A percentile compares a stretch with the other conserved stretches of the same genome.
Evolutionary conservation across 1,140 invertebrate species (phyloP).

Genomic region (Zaprionus inermis): DNA sequence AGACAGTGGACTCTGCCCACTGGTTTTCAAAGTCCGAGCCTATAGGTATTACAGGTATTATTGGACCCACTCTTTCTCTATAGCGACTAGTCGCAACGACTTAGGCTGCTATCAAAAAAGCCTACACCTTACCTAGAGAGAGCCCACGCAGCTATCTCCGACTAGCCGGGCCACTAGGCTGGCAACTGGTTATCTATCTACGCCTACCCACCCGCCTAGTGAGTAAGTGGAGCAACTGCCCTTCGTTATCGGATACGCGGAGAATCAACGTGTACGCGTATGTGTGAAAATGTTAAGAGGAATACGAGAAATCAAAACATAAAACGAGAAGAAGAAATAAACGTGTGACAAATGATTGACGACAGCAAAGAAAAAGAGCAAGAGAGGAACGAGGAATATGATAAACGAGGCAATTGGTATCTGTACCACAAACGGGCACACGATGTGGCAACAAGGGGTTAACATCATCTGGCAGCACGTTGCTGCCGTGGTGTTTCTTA

Average conservation of each 20-base stretch:
- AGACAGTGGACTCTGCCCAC: background rate
- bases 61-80: constrained; percentile 40
- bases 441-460: constrained; percentile 69
- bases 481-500: constrained; percentile 50
- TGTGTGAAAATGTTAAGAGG: constrained; percentile 30
- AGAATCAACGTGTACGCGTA: constrained; percentile 38
- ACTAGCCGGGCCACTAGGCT: constrained; percentile 29
- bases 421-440: constrained; percentile 18
- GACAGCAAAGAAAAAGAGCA: constrained; percentile 39
- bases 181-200: constrained; percentile 51
- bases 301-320: constrained; percentile 32
- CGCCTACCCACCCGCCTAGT: constrained; percentile 54
- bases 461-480: constrained; percentile 41
- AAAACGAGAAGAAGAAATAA: constrained; percentile 33
- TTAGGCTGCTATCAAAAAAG: constrained; percentile 55
- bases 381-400: constrained; percentile 35
- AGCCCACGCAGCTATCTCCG: constrained; percentile 56
- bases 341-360: constrained; percentile 76
- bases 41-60: constrained; percentile 23
- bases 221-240: constrained; percentile 64
- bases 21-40: constrained; percentile 23
- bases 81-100: constrained; percentile 37
- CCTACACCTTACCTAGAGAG: constrained; percentile 56
- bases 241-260: constrained; percentile 59
- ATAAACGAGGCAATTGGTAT: constrained; percentile 59